These are phyloP conservation scores for Subacronicta megacephala DNA, from an alignment of 2,888 invertebrate genomes.

Conservation along the genomic window DNA sequence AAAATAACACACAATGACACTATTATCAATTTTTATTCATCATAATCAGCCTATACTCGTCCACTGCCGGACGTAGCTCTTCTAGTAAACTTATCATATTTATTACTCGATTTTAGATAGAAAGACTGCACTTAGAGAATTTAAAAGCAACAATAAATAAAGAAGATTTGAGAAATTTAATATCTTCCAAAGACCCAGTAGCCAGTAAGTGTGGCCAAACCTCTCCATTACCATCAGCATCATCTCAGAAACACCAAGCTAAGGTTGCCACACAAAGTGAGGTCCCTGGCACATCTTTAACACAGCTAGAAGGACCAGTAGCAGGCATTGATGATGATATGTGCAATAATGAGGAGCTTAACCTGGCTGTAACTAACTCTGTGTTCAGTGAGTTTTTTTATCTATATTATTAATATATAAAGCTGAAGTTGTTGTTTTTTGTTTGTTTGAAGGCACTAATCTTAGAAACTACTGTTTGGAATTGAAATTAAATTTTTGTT, in stretches of 20 bases:
- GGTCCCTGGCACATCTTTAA: not conserved
- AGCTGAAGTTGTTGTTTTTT: too few species aligned
- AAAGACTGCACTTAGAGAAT: constrained; percentile 77
- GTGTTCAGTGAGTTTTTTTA: constrained; percentile 64
- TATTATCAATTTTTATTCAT: too few species aligned
- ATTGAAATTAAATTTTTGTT: too few species aligned
- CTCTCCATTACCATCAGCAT: not conserved
- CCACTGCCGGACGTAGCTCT: too few species aligned
- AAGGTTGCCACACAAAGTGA: too few species aligned
- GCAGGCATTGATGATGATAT: constrained; percentile 52
- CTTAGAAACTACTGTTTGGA: too few species aligned
- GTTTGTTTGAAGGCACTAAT: too few species aligned
- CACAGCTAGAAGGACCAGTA: constrained; percentile 19
- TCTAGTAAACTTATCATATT: too few species aligned
- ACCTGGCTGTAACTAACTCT: constrained; percentile 66
- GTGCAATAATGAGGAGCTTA: constrained; percentile 70
- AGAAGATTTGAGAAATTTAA: not conserved
- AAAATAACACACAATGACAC: too few species aligned
- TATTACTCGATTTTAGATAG: constrained; percentile 73
- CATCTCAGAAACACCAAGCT: not conserved
- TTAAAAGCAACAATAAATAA: constrained; percentile 53
- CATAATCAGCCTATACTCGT: too few species aligned
- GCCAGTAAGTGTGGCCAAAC: not conserved
- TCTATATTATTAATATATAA: not conserved
- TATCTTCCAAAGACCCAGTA: not conserved